A percentile compares a stretch with the other conserved stretches of the same genome.
Evolutionary conservation across 1,140 invertebrate genomes (phyloP).

Genomic region (Aricia agestis): DNA sequence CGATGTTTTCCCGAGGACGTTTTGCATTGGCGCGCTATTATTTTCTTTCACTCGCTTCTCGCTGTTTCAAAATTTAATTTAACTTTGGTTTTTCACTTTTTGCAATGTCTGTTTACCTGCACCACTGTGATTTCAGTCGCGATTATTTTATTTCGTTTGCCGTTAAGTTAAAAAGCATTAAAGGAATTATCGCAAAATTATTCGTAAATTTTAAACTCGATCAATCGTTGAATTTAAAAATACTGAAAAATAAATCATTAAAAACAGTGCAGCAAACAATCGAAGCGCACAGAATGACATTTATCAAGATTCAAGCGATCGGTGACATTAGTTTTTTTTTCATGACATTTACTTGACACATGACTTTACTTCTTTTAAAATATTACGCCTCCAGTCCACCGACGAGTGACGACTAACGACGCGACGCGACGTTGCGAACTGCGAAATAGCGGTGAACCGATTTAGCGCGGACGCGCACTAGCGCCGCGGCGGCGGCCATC

Average conservation of each 20-base stretch:
- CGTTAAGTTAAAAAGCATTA: background rate
- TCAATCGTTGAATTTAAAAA: slow-evolving; percentile 21
- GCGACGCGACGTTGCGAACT: no score
- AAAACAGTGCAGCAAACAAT: slow-evolving; percentile 68
- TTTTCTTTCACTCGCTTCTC: slow-evolving; percentile 38
- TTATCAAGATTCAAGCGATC: slow-evolving; percentile 25
- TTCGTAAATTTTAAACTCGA: slow-evolving; percentile 17
- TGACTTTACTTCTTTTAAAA: no score
- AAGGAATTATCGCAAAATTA: background rate
- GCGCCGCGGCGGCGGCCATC: no score
- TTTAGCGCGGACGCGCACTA: no score
- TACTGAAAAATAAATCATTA: slow-evolving; percentile 37
- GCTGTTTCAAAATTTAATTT: slow-evolving; percentile 37
- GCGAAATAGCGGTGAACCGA: no score
- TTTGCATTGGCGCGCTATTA: slow-evolving; percentile 59
- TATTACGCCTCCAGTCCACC: no score
- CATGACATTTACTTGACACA: background rate
- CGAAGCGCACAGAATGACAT: slow-evolving; percentile 64
- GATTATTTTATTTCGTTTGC: background rate
- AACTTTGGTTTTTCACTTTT: slow-evolving; percentile 41
- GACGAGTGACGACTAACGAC: no score
- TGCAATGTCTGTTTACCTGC: slow-evolving; percentile 22
- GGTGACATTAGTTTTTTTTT: background rate
- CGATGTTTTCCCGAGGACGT: slow-evolving; percentile 51
- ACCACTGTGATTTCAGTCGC: background rate